phyloP scores from a whole-genome alignment of 2,113 vertebrate species.

The Phylloscopus trochiloides region DNA sequence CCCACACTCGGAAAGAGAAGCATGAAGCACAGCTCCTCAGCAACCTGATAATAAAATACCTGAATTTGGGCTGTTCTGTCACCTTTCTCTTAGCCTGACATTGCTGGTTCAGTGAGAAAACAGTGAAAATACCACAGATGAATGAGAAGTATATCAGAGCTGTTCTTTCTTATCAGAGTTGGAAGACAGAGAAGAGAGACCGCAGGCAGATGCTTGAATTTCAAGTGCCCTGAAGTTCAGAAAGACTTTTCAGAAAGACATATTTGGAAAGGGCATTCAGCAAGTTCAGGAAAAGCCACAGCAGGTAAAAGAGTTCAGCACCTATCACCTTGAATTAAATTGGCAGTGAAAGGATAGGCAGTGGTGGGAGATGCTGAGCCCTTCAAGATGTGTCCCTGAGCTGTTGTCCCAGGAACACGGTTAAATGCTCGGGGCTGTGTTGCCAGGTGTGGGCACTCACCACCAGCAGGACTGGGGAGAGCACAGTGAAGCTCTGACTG shows the following conservation, averaged over 20 bases:
- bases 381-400: not conserved
- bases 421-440: not conserved
- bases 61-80: not conserved
- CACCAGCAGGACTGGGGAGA: not conserved
- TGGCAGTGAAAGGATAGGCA: not conserved
- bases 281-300: not conserved
- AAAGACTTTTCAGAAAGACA: not conserved
- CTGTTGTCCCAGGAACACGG: not conserved
- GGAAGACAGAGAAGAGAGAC: not conserved
- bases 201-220: not conserved
- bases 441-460: not conserved
- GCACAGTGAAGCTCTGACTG: fast-evolving
- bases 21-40: not conserved
- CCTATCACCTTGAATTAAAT: constrained; percentile 18
- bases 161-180: not conserved
- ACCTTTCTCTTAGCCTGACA: not conserved
- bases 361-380: not conserved
- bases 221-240: constrained; percentile 27
- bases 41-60: not conserved
- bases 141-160: not conserved
- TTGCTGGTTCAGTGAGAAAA: not conserved
- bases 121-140: not conserved
- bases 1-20: fast-evolving
- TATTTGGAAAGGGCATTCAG: not conserved
- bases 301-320: constrained; percentile 12